Percentiles rank a stretch among this genome's conserved stretches.
Conservation (phyloP, 2,797 vertebrate genomes). For the Lindbergichthys nudifrons region DNA sequence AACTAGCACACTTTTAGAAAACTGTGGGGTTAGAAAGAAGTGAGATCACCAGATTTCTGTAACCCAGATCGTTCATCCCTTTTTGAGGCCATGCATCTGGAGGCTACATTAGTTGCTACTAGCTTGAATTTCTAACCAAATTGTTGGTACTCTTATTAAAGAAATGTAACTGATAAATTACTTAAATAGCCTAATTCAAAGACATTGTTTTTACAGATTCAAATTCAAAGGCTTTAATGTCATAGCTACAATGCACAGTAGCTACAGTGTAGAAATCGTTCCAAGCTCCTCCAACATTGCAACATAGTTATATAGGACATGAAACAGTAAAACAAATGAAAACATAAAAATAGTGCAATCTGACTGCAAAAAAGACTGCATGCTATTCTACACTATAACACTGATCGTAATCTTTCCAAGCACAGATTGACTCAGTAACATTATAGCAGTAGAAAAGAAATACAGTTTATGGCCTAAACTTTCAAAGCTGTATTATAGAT, state of each 20-base stretch:
- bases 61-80: not conserved
- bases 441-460: slow-evolving; percentile 8
- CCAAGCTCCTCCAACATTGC: too few species aligned
- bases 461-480: not conserved
- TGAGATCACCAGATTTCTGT: not conserved
- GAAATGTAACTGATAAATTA: not conserved
- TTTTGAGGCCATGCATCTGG: not conserved
- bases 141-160: not conserved
- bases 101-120: not conserved
- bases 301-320: too few species aligned
- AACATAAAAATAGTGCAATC: too few species aligned
- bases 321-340: too few species aligned
- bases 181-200: slow-evolving; percentile 11
- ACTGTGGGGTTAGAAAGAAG: not conserved
- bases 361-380: too few species aligned
- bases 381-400: not conserved
- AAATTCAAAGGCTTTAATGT: too few species aligned
- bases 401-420: slow-evolving; percentile 2
- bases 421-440: slow-evolving; percentile 9
- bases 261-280: too few species aligned
- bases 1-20: not conserved
- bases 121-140: not conserved
- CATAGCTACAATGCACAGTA: too few species aligned
- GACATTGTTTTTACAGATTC: not conserved
- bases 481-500: slow-evolving; percentile 10